Base-by-base conservation (phyloP, 2,797 vertebrate genomes). In the Phataginus tricuspis region DNA sequence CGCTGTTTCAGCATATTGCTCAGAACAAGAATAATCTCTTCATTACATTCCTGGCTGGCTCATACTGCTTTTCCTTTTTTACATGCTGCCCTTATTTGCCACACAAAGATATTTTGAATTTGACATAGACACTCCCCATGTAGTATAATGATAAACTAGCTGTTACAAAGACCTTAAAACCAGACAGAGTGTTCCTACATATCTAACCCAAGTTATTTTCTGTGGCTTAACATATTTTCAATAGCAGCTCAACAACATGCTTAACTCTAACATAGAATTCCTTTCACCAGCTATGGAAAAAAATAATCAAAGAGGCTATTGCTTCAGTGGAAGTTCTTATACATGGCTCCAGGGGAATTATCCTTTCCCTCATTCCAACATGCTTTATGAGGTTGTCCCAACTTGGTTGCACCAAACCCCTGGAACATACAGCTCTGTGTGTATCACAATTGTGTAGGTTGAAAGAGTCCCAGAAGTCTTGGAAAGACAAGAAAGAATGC, bases 151-250 rank as follows among this genome's bases (percentile, higher is more conserved):
- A 98, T 98, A 97, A 98, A 98, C 97, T 93, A 96, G 78, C 96
- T 97, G 95, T 80, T 98, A 93, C 83, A 92, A 83, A 95, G 94
- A 97, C 83, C 97, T 97, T 90, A 98, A 74, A 92, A 95, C 91
- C 95, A 97, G 96, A 57, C 97, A 61, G 86, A 96, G 97, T 95
- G 87, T 94, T 98, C 94, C 88, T 97, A 95, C 98, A 95, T 91
- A 86, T 97, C 96, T 88, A 95, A 90, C 71, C 94, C 92, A 96
- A 94, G 97, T 97, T 94, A 97, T 98, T 98, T 98, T 97, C 97
- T 95, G 95, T 93, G 96, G 97, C 96, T 98, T 97, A 96, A 93
- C 98, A 97, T 98, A 97, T 98, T 98, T 98, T 98, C 98, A 98
- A 96, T 98, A 97, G 95, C 97, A 98, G 92, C 97, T 97, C 92